A percentile compares a stretch with the other conserved stretches of the same genome.
These are phyloP conservation scores for Gobionotothen gibberifrons DNA, from an alignment of 2,797 vertebrate genomes.

Conservation along the genomic window DNA sequence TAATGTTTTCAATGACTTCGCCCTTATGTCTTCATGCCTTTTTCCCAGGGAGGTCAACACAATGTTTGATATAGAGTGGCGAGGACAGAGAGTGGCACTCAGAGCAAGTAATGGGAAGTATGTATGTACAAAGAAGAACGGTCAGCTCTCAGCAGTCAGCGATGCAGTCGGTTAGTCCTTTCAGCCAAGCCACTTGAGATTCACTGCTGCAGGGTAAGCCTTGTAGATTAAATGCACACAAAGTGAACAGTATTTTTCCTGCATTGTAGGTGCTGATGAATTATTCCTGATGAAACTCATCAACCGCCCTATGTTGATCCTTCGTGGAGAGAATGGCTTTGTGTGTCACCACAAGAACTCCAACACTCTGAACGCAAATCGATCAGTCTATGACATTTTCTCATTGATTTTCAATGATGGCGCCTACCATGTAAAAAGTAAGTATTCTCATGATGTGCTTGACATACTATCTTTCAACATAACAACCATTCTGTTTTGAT, in stretches of 20 bases:
- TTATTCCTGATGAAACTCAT: constrained; percentile 94
- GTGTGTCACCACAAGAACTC: constrained; percentile 94
- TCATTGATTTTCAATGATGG: constrained; percentile 91
- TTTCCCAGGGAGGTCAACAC: constrained; percentile 87
- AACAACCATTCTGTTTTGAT: not conserved
- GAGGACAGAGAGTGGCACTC: constrained; percentile 89
- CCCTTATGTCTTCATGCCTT: not conserved
- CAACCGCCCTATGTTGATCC: constrained; percentile 95
- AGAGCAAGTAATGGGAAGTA: constrained; percentile 95
- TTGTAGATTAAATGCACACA: not conserved
- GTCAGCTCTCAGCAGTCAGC: constrained; percentile 93
- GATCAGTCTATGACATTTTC: constrained; percentile 96
- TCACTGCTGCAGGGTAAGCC: not conserved
- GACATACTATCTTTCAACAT: not conserved
- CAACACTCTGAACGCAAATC: constrained; percentile 92
- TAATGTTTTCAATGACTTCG: not conserved
- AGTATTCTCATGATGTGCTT: constrained; percentile 44
- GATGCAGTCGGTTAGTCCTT: constrained; percentile 88
- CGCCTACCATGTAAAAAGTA: constrained; percentile 94
- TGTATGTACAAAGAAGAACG: constrained; percentile 95
- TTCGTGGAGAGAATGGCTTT: constrained; percentile 92
- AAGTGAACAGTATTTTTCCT: constrained; percentile 8
- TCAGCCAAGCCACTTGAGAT: not conserved
- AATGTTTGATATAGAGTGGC: constrained; percentile 96
- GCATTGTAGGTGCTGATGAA: constrained; percentile 88